Percentiles rank a stretch among this genome's conserved stretches.
Conservation (phyloP, 2,797 vertebrate species). For the Sylvia borin region DNA sequence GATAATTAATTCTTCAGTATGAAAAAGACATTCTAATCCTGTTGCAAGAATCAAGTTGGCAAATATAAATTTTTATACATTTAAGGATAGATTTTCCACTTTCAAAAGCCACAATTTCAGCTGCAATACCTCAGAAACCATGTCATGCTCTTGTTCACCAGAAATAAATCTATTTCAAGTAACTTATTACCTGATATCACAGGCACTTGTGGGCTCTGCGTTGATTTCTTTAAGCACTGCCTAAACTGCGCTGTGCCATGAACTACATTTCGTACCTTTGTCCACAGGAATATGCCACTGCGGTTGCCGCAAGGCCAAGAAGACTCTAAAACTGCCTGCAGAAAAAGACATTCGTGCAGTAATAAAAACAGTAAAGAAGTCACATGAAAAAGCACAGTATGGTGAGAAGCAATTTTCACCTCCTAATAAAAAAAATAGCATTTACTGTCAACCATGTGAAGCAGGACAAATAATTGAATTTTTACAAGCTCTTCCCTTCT, state of each 20-base stretch:
- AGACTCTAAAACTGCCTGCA: constrained; percentile 92
- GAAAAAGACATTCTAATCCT: background rate
- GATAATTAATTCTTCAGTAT: background rate
- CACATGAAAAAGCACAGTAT: background rate
- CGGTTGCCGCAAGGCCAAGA: constrained; percentile 94
- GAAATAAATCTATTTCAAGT: background rate
- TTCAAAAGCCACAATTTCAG: background rate
- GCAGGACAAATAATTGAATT: background rate
- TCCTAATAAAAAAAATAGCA: background rate
- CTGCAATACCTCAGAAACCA: background rate
- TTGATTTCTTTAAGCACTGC: constrained; percentile 77
- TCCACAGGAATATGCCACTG: constrained; percentile 95
- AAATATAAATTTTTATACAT: background rate
- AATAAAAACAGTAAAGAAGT: background rate
- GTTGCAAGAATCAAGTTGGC: background rate
- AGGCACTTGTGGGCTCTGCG: constrained; percentile 63
- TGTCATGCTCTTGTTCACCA: background rate
- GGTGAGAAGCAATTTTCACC: background rate
- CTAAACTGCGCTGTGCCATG: constrained; percentile 90
- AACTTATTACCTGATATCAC: constrained; percentile 80
- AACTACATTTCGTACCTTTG: constrained; percentile 91
- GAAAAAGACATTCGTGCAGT: background rate
- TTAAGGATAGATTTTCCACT: background rate
- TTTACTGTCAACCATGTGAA: background rate
- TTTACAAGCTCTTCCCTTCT: background rate